Base-by-base conservation (phyloP, 2,888 invertebrate species). In the Colostygia pectinataria region DNA sequence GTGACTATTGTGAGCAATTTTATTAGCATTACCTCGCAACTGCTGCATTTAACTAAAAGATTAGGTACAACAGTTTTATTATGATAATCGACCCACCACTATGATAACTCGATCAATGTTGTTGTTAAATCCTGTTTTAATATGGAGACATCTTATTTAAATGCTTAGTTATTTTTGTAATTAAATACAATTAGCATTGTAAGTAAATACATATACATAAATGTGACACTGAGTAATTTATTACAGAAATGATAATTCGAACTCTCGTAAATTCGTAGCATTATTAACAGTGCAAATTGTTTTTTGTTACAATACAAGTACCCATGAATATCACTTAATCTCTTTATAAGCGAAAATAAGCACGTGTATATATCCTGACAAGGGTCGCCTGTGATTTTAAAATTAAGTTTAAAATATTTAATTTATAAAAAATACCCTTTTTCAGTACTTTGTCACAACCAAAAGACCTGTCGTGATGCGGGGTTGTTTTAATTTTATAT, bases 311-410 rank as follows among this genome's bases (percentile, higher is more conserved):
- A 59, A 55, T 59, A 52, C 50, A 59, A 39, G 47, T 63, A 65
- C 67, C 66, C 68, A 68, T 59, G 65, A 68, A 69, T 66, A 66
- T 69, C 66, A 66, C 68, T 69, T 74, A 77, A 77, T 77, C 77
- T 70, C 68, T 63, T 69, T 68, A 69, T 68, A 71, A 65, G 68
- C 68, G 57, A 65, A 67, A 72, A 74, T 70, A 76, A 73, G 67
- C 68, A 61, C 59, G 59, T 63, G 57, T 53, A 68, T 72, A 57
- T 53, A 68, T 72, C 67, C 66, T 78, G 81, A 82, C 74, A 70
- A 76, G 80, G 82, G 81, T 80, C 57, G 54, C 58, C 54, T 60
- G 63, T 69, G 67, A 77, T 77, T 77, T 75, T 66, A 72, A 76
- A 71, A n/a, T 71, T 56, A 66, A 68, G 65, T 75, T 71, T 61